Base-by-base conservation (phyloP, 1,140 invertebrate species). In the Scaptomyza pallida region DNA sequence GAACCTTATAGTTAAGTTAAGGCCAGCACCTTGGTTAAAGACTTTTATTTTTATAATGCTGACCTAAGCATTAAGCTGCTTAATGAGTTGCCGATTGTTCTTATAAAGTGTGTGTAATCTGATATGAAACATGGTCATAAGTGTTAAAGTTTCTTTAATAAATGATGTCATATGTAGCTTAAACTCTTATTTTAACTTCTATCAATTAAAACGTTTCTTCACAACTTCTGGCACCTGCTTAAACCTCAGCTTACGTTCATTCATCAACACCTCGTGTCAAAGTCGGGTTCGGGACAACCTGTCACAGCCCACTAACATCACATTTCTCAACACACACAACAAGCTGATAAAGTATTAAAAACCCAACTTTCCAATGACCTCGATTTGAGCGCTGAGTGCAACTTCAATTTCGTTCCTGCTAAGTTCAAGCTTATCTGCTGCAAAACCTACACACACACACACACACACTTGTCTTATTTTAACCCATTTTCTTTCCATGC, bases 351-450 rank as follows among this genome's bases (percentile, higher is more conserved):
- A 35, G 33, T 41, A 65, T 57, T 65, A 45, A 30, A n/a, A 57
- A 19, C 44, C 48, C 62, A 68, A 72, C 69, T 72, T 72, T 72
- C 69, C 69, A 72, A 72, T 72, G 69, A 72, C 69, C 69, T 40
- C 62, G n/a, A 54, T 59, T 72, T 41, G 13, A 15, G 26, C 21
- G 30, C 41, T 9, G 21, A 47, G 54, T 45, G 47, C 62, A 21
- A 54, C 62, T 60, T 51, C 45, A 59, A 67, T 51, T 30, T 67
- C 47, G 33, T 37, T n/a, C 55, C 56, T 60, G 26, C 21, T 10
- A 41, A 40, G 21, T 44, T 63, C 17, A 41, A 17, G 64, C 23
- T 71, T 71, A 71, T 65, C 68, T 59, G 52, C 35, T 57, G 61
- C 62, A 44, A 65, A 71, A 51, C 52, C 63, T 62, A 62, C 50